Percentiles rank a stretch among this genome's conserved stretches.
Conservation (phyloP, 2,113 vertebrate species). For the Euleptes europaea region DNA sequence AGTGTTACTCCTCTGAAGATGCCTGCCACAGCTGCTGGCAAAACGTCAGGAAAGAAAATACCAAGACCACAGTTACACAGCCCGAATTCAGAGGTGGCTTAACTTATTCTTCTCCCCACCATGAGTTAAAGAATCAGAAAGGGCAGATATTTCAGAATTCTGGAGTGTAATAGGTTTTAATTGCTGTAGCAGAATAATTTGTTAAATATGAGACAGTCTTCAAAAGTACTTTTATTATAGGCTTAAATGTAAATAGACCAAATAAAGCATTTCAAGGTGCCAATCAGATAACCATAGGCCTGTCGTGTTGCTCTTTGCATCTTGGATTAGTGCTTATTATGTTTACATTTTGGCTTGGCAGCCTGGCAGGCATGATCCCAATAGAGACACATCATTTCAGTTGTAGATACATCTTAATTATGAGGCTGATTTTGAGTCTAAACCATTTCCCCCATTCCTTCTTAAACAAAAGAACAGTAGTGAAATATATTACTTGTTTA, state of each 20-base stretch:
- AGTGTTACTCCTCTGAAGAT: too few species aligned
- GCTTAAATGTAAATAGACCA: conserved; percentile 25
- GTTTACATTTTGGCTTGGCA: conserved; percentile 30
- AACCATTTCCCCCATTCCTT: not conserved
- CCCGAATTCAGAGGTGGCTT: not conserved
- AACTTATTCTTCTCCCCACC: not conserved
- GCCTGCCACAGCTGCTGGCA: too few species aligned
- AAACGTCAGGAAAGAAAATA: too few species aligned
- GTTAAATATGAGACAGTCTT: conserved; percentile 28
- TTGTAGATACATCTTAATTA: conserved; percentile 34
- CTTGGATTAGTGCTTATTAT: conserved; percentile 20
- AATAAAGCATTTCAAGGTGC: conserved; percentile 11
- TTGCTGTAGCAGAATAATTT: conserved; percentile 30
- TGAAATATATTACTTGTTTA: conserved; percentile 22
- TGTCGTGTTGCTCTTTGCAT: conserved; percentile 19
- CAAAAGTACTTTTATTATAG: conserved; percentile 37
- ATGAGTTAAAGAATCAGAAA: not conserved
- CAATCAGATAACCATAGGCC: conserved; percentile 17
- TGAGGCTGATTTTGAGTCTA: not conserved
- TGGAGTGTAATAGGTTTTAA: conserved; percentile 27
- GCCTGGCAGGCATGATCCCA: not conserved
- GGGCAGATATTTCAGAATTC: conserved; percentile 27
- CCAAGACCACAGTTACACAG: too few species aligned
- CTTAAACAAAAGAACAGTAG: not conserved
- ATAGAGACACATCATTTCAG: not conserved